Percentiles rank a stretch among this genome's conserved stretches.
Evolutionary conservation across 2,113 vertebrate genomes (phyloP).

Genomic region (Leptosomus discolor): DNA sequence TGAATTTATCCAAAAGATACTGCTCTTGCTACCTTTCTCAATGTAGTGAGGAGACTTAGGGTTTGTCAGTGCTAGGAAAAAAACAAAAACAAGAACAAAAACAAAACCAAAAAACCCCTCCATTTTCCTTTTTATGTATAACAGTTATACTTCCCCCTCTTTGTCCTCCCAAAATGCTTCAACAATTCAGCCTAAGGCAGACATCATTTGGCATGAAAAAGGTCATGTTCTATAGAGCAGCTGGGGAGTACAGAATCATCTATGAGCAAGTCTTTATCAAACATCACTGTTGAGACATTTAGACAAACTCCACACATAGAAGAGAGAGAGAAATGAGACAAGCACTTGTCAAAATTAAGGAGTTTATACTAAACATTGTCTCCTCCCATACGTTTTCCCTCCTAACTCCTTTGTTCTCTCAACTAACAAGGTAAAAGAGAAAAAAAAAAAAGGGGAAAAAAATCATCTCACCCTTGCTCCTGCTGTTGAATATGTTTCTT

Average conservation of each 20-base stretch:
- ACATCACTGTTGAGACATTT: not conserved
- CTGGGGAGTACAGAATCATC: not conserved
- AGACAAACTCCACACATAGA: not conserved
- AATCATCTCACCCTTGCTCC: not conserved
- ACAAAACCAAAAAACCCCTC: fast-evolving
- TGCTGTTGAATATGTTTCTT: not conserved
- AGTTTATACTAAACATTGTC: not conserved
- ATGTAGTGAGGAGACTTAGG: not conserved
- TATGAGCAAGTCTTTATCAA: not conserved
- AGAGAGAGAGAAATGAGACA: not conserved
- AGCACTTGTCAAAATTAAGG: not conserved
- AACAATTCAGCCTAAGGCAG: not conserved
- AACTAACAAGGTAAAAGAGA: not conserved
- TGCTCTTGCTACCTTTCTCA: not conserved
- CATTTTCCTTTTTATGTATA: not conserved
- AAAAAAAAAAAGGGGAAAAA: not conserved
- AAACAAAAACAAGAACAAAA: no score
- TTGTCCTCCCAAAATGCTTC: not conserved
- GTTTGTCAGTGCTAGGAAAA: not conserved
- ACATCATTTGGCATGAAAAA: not conserved
- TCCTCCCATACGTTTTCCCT: not conserved
- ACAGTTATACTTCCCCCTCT: not conserved
- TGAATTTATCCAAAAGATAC: not conserved
- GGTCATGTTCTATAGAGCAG: not conserved
- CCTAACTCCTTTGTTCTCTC: not conserved